Conservation (phyloP, 2,113 vertebrate genomes). For the Mesembrinibis cayennensis region DNA sequence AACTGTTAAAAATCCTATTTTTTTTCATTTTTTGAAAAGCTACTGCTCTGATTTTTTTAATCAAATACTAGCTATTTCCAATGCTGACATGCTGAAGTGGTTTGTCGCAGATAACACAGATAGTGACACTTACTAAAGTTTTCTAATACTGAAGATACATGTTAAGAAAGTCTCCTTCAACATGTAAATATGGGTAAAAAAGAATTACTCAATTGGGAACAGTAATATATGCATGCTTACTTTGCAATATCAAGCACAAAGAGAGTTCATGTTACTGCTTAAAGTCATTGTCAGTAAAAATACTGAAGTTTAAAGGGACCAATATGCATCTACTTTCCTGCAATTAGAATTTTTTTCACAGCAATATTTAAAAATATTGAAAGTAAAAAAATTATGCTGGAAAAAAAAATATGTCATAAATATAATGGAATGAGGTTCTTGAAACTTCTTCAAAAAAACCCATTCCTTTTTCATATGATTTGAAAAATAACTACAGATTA, state of each 20-base stretch:
- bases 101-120: not conserved
- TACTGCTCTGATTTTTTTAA: not conserved
- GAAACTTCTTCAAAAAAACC: not conserved
- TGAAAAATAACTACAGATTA: not conserved
- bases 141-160: not conserved
- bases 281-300: not conserved
- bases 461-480: not conserved
- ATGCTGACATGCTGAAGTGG: not conserved
- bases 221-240: not conserved
- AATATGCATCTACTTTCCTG: not conserved
- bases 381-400: not conserved
- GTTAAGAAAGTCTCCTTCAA: not conserved
- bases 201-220: not conserved
- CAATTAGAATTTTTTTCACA: not conserved
- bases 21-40: not conserved
- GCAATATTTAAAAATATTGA: not conserved
- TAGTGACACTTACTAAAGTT: not conserved
- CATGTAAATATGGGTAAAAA: not conserved
- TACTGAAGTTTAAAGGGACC: not conserved
- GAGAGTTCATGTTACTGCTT: not conserved
- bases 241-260: not conserved
- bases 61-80: not conserved
- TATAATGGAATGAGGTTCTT: not conserved
- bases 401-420: not conserved
- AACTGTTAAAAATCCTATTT: not conserved